Conservation (phyloP, 92 coral and sea anemone species). For the Zoanthus solanderi region DNA sequence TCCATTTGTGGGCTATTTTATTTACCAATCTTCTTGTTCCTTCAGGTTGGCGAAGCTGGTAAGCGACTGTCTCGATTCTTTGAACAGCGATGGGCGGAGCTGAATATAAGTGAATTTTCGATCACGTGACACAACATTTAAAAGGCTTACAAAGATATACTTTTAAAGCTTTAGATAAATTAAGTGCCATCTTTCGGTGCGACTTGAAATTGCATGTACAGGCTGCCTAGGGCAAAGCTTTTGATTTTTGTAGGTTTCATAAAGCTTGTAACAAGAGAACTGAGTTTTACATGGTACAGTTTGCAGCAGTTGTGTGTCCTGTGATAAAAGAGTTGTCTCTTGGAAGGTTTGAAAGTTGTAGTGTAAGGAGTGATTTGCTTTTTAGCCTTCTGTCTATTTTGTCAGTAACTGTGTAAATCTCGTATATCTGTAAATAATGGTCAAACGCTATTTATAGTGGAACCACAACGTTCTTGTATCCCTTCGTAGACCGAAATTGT, state of each 20-base stretch:
- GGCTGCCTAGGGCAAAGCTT: not conserved
- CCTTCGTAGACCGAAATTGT: constrained; percentile 30
- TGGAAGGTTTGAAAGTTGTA: not conserved
- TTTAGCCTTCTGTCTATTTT: not conserved
- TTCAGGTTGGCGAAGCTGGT: constrained; percentile 98
- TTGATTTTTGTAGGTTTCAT: not conserved
- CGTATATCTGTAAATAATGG: constrained; percentile 37
- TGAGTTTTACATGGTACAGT: constrained; percentile 5
- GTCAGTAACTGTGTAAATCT: constrained; percentile 8
- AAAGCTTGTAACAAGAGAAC: constrained; percentile 14
- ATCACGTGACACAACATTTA: constrained; percentile 14
- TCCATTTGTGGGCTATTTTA: not conserved
- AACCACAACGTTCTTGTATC: constrained; percentile 9
- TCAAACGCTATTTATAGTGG: constrained; percentile 44
- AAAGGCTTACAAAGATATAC: not conserved
- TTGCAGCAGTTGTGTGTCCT: not conserved
- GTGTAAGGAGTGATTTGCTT: not conserved
- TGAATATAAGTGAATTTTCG: constrained; percentile 56
- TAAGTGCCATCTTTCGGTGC: not conserved
- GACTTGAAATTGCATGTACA: not conserved
- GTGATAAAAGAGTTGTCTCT: not conserved
- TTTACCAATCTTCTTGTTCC: not conserved
- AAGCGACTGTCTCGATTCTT: constrained; percentile 90
- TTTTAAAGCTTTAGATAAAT: not conserved
- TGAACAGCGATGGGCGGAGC: constrained; percentile 89